phyloP scores from a whole-genome alignment of 2,113 vertebrate species.

The Lasiurus cinereus region DNA sequence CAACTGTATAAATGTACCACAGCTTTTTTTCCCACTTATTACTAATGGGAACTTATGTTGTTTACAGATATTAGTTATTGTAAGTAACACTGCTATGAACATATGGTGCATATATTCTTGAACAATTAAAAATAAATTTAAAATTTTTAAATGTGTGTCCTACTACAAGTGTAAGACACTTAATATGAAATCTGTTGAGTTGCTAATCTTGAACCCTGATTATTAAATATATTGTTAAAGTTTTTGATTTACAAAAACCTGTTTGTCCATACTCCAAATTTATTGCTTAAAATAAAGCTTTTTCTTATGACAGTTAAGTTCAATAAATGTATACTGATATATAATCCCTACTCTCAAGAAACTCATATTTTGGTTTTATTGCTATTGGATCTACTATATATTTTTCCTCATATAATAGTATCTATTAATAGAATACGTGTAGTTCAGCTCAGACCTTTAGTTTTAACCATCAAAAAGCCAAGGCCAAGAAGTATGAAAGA shows the following conservation, averaged over 20 bases:
- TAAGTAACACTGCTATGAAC: too few species aligned
- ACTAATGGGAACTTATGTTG: too few species aligned
- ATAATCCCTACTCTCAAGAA: background rate
- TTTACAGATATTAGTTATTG: too few species aligned
- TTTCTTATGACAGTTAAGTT: conserved; percentile 47
- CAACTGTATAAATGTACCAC: too few species aligned
- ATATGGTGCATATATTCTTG: too few species aligned
- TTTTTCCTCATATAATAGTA: background rate
- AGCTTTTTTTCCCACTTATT: too few species aligned
- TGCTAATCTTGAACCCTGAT: conserved; percentile 28
- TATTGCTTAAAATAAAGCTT: conserved; percentile 28
- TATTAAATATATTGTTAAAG: conserved; percentile 7
- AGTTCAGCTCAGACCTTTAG: conserved; percentile 31
- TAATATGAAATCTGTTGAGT: background rate
- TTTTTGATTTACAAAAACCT: conserved; percentile 10
- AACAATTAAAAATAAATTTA: conserved; percentile 33
- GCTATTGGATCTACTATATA: background rate
- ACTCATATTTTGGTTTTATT: conserved; percentile 43
- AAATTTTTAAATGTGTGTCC: background rate
- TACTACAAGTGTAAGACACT: background rate
- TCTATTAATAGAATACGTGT: background rate
- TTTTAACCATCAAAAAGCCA: conserved; percentile 15
- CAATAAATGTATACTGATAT: conserved; percentile 13
- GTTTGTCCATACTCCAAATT: conserved; percentile 10
- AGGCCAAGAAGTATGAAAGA: conserved; percentile 14